Base-by-base conservation (phyloP, 2,113 vertebrate genomes). In the Agelaius phoeniceus region DNA sequence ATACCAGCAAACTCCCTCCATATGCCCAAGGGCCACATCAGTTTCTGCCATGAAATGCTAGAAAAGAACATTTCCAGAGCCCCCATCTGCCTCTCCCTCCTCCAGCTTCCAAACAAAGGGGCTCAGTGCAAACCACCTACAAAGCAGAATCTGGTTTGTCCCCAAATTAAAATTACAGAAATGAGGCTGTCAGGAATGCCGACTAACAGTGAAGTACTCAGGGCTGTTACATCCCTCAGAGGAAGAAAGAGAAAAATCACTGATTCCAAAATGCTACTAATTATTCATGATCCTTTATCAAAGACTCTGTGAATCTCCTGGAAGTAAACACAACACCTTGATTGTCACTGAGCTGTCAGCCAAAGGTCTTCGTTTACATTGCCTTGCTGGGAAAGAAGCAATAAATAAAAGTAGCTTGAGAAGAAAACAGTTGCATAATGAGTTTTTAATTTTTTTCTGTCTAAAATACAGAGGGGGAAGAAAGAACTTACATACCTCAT, bases 271-370 rank as follows among this genome's bases (percentile, higher is more conserved):
- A 90, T 61, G 17, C 89, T 66, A 74, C 89, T 79, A 89, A 95
- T 95, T 94, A 96, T 88, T 90, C 83, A 77, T 66, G 59, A 96
- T 72, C 43, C 62, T 92, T 88, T 87, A 91, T 85, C 65, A 86
- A 93, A 94, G 92, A 33, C 48, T 89, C 65, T 1, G 4, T 0
- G 13, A 85, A n/a, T 74, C 74, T 89, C 9, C 4, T 14, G 54
- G 69, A 62, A 75, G 68, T 52, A 92, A 95, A 93, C 75, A 93
- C 66, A 93, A 11, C 85, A 92, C 90, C 68, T 88, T 78, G 46
- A 51, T 43, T 89, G 52, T 86, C 90, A 90, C 73, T 0, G 0
- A 96, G 49, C 75, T 2, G 1, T 67, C 92, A 94, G 68, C 43
- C 57, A 83, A 88, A 67, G 48, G n/a, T 71, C 79, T 44, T 72